phyloP scores from a whole-genome alignment of 2,113 vertebrate species.

The Chlorodrepanis virens region DNA sequence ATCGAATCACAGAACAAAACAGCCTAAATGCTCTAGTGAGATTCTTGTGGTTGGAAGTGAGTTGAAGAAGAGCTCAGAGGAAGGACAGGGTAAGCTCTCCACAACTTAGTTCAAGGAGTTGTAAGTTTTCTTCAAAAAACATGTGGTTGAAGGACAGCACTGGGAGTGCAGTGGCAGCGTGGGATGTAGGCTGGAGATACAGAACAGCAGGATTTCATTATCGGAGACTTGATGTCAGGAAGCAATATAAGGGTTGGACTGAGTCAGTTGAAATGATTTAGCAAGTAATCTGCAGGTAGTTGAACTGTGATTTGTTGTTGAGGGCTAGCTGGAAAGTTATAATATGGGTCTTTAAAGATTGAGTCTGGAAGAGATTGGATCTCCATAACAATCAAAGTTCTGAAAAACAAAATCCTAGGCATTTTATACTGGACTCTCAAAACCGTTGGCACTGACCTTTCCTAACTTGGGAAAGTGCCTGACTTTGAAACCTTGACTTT shows the following conservation, averaged over 20 bases:
- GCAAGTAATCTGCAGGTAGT: not conserved
- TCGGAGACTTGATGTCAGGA: not conserved
- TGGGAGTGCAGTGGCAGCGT: rapidly evolving
- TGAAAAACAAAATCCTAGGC: not conserved
- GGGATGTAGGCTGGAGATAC: not conserved
- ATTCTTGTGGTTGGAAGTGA: not conserved
- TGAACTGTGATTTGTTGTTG: not conserved
- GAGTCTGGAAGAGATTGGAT: not conserved
- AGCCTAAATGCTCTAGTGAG: not conserved
- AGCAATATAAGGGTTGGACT: not conserved
- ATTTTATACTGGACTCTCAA: not conserved
- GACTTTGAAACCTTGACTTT: not conserved
- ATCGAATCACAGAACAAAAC: not conserved
- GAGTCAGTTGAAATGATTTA: not conserved
- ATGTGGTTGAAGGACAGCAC: not conserved
- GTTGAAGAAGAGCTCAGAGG: not conserved
- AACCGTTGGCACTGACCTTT: not conserved
- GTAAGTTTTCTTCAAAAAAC: not conserved
- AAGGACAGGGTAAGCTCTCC: not conserved
- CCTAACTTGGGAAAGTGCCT: not conserved
- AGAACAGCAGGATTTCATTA: not conserved
- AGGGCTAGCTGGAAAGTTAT: not conserved
- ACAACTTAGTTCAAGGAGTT: not conserved
- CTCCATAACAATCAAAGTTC: not conserved
- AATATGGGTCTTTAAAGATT: not conserved